phyloP scores from a whole-genome alignment of 1,140 invertebrate genomes.

The Camponotus vicinus region DNA sequence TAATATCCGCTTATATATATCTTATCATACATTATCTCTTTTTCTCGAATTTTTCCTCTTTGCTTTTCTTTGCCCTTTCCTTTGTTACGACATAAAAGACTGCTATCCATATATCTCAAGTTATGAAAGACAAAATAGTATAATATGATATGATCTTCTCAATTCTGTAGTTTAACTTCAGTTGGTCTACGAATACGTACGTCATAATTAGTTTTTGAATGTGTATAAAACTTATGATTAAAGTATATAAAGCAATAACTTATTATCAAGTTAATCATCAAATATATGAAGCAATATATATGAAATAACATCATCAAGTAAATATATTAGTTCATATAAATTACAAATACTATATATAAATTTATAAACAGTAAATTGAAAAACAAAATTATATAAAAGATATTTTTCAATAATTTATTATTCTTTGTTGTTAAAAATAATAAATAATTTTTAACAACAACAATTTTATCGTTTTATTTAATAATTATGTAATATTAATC shows the following conservation, averaged over 20 bases:
- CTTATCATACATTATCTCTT: not conserved
- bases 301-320: no score
- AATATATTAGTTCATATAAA: no score
- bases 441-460: no score
- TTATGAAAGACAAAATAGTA: not conserved
- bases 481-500: no score
- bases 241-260: not conserved
- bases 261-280: not conserved
- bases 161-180: conserved; percentile 24
- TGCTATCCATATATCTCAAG: not conserved
- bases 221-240: not conserved
- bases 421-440: no score
- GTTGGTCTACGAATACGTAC: not conserved
- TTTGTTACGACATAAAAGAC: not conserved
- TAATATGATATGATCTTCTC: not conserved
- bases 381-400: no score
- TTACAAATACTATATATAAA: not conserved
- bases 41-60: not conserved
- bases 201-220: conserved; percentile 19
- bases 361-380: no score
- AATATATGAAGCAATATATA: no score
- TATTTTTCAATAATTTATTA: no score
- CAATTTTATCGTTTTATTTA: no score
- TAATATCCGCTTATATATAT: not conserved
- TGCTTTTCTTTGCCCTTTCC: no score